Percentiles rank a stretch among this genome's conserved stretches.
phyloP scores from a whole-genome alignment of 1,140 invertebrate species.

The Drosophila navojoa region DNA sequence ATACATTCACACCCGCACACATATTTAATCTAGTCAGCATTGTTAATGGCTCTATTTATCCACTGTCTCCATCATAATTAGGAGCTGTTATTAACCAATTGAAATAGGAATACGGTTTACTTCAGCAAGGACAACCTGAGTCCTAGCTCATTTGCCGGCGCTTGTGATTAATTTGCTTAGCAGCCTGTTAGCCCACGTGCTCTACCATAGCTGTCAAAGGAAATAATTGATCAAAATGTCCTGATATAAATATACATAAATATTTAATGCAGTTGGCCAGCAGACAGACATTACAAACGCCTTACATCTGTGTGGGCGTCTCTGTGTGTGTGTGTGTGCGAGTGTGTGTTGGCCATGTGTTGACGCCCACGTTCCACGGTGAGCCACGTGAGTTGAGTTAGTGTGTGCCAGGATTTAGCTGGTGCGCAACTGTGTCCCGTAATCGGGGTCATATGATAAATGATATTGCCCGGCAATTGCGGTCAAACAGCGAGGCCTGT shows the following conservation, averaged over 20 bases:
- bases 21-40: too few relatives aligned
- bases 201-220: slow-evolving; percentile 44
- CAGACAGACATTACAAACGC: neutral
- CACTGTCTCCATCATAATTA: too few relatives aligned
- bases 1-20: neutral
- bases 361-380: slow-evolving; percentile 35
- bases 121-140: neutral
- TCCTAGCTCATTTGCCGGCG: slow-evolving; percentile 3
- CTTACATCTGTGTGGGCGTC: neutral
- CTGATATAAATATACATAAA: slow-evolving; percentile 43
- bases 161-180: slow-evolving; percentile 60
- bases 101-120: neutral
- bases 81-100: neutral
- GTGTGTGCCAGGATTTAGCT: neutral
- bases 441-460: slow-evolving; percentile 71
- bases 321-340: slow-evolving; percentile 7
- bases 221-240: slow-evolving; percentile 76
- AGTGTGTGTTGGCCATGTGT: slow-evolving; percentile 29
- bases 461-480: slow-evolving; percentile 52
- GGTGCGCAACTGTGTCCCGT: slow-evolving; percentile 23
- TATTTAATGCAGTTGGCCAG: slow-evolving; percentile 50
- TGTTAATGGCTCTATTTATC: too few relatives aligned
- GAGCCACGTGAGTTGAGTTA: slow-evolving; percentile 10
- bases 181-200: slow-evolving; percentile 17
- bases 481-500: slow-evolving; percentile 32